Evolutionary conservation across 2,113 vertebrate species (phyloP), one percentile per base, ranked within the genome.

Genomic region (Pluvialis apricaria): DNA sequence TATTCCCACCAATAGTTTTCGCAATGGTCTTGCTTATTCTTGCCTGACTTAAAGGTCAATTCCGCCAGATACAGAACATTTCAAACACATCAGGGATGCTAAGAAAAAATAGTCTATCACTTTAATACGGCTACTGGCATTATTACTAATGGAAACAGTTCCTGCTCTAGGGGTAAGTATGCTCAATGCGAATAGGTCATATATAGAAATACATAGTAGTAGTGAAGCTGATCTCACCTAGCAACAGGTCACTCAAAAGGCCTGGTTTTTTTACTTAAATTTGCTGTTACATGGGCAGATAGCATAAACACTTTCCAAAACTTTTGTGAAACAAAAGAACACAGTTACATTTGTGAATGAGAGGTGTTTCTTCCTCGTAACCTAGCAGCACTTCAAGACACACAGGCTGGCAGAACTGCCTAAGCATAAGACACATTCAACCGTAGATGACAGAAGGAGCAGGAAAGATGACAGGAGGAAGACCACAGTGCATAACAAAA

Each of bases 401-500:
- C 13, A 6, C 7, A 34, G 58, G 19, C 2, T 38, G 60, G 47
- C 28, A 83, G 64, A 61, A 77, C 36, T 13, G 29, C 76, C 64
- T 11, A 45, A 61, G n/a, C 4, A 1, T 3, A 44, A 83, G 19
- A 72, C 18, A 57, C 25, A 42, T 10, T 25, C 34, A 60, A 31
- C 4, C 36, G 34, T 2, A 62, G 24, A 18, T 2, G 14, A 79
- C 64, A 1, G 62, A 87, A 75, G 38, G 26, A 79, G 34, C 20
- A 52, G 32, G 36, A 60, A 78, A 71, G 19, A 19, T 10, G 24
- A 82, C 0, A 10, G 60, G 57, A 82, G 21, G 65, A 79, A 73
- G 36, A 40, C 1, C 17, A 22, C 0, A 84, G 31, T 36, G 34
- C 13, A 10, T 5, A 16, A 44, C 0, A 79, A 64, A 44, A 77